Evolutionary conservation across 2,888 invertebrate genomes (phyloP).

Genomic region (Sminthurides aquaticus): DNA sequence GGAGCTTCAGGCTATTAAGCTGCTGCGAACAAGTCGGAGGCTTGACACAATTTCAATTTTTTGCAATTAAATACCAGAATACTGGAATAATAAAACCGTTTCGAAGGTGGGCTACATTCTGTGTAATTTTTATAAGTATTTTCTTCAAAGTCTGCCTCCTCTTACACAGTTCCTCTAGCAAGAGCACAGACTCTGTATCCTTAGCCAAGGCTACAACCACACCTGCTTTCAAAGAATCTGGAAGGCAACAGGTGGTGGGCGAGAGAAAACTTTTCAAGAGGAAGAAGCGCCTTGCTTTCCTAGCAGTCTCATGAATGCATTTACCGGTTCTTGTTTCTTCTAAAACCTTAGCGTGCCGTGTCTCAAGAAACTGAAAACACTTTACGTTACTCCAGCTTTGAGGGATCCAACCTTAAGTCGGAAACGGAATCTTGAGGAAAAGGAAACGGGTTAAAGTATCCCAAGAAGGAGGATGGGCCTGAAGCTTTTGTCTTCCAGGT

Average conservation of each 20-base stretch:
- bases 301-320: not conserved
- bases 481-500: not conserved
- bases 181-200: no score
- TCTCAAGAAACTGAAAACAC: not conserved
- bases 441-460: not conserved
- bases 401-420: not conserved
- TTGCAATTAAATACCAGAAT: not conserved
- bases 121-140: slow-evolving; percentile 18
- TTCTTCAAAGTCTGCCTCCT: slow-evolving; percentile 1
- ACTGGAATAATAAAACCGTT: not conserved
- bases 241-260: slow-evolving; percentile 40
- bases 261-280: not conserved
- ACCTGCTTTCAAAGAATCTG: slow-evolving; percentile 36
- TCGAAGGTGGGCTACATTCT: slow-evolving; percentile 1
- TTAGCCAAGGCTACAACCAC: slow-evolving; percentile 22
- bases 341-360: not conserved
- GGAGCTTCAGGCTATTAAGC: no score
- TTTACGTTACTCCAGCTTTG: no score
- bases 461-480: not conserved
- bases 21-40: no score
- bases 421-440: not conserved
- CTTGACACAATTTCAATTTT: not conserved
- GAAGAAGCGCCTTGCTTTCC: not conserved
- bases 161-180: no score
- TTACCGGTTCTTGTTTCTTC: not conserved